Evolutionary conservation across 2,113 vertebrate genomes (phyloP), one percentile per base, ranked within the genome.

Genomic region (Chionis minor): DNA sequence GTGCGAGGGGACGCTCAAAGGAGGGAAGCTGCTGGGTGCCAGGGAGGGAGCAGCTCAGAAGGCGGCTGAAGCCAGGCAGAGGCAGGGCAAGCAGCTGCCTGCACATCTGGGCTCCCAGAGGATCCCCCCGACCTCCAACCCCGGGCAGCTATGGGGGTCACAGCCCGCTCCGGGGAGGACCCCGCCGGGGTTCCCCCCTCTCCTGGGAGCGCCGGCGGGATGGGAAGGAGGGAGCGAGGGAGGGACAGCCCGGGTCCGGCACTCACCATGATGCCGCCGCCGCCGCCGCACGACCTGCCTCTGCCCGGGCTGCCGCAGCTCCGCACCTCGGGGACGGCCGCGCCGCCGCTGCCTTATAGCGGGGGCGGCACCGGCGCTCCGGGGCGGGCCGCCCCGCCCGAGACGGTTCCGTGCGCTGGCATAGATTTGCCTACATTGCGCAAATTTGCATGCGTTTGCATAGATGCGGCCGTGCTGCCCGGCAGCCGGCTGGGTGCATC

Each of bases 21-120:
- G 98, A 98, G 32, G 98, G 5, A 98, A 98, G 49, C 98, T 98
- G 70, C 71, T 4, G 44, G 27, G 81, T 8, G 27, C 47, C 4
- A 2, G 35, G 35, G 97, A 98, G 2, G 98, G 99, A 56, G 96
- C 98, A 98, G 97, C 98, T 98, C 92, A 98, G 98, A 58, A 96
- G 98, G 98, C 38, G 98, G 98, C 51, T 98, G 98, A 98, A 99
- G 96, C 87, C 70, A 94, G 98, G 97, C 97, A 98, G 96, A 92
- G 96, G n/a, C 26, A 86, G 17, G 47, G 49, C 54, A n/a, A 40
- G 62, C 75, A 49, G 49, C 42, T 58, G n/a, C 47, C 49, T 18
- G 54, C 79, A 27, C 12, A 9, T 7, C 67, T 8, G 77, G 26
- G 54, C 54, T 55, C 44, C 18, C 32, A 9, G 66, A 30, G 9